Conservation (phyloP, 2,888 invertebrate species). For the Dicyrtoma fusca region DNA sequence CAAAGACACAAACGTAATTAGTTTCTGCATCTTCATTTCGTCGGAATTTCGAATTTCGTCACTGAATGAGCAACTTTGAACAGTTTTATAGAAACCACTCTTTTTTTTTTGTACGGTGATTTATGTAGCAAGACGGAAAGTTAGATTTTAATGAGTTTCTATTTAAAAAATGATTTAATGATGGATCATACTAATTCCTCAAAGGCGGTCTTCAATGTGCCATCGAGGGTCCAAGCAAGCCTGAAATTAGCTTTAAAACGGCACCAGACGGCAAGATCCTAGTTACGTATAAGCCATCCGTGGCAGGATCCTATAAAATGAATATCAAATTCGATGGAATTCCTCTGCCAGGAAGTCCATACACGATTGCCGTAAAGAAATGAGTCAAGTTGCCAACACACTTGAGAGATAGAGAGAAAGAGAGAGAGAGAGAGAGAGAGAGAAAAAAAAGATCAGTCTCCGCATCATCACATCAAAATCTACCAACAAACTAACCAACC, state of each 20-base stretch:
- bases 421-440: background rate
- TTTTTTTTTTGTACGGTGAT: too few relatives aligned
- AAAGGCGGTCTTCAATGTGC: slow-evolving; percentile 54
- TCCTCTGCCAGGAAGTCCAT: slow-evolving; percentile 54
- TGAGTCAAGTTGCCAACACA: slow-evolving; percentile 15
- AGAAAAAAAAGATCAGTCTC: background rate
- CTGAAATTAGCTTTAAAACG: slow-evolving; percentile 53
- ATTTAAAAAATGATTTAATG: too few relatives aligned
- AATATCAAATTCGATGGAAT: slow-evolving; percentile 54
- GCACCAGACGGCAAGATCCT: slow-evolving; percentile 55
- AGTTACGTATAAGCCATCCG: slow-evolving; percentile 53
- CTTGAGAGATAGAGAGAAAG: background rate
- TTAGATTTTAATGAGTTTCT: too few relatives aligned
- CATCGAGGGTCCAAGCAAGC: slow-evolving; percentile 55
- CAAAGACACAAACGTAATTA: too few relatives aligned
- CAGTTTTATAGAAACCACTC: too few relatives aligned
- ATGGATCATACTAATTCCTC: too few relatives aligned
- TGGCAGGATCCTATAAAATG: slow-evolving; percentile 54
- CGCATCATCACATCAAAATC: background rate
- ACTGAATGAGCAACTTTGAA: too few relatives aligned
- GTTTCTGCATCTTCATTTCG: too few relatives aligned
- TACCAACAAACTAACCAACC: background rate
- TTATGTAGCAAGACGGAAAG: too few relatives aligned
- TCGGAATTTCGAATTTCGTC: too few relatives aligned
- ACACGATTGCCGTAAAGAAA: slow-evolving; percentile 51